These are phyloP conservation scores for Drosophila teissieri DNA, from an alignment of 1,140 invertebrate genomes.

Conservation along the genomic window DNA sequence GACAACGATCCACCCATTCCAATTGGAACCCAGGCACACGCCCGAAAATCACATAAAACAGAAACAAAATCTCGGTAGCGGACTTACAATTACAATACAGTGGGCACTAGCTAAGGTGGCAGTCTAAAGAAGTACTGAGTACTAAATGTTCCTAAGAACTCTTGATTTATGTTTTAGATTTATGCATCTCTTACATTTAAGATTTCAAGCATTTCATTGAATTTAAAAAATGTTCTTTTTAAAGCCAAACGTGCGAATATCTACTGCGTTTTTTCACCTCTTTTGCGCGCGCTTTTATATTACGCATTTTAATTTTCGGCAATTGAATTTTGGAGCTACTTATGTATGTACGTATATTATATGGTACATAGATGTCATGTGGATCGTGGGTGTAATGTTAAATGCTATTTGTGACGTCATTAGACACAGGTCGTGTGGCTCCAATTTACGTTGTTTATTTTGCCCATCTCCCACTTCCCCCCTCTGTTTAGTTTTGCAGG, in stretches of 20 bases:
- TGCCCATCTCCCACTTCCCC: neutral
- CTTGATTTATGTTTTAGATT: too few species aligned
- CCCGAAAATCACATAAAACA: conserved; percentile 19
- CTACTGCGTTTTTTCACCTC: conserved; percentile 1
- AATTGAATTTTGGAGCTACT: conserved; percentile 15
- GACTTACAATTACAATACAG: conserved; percentile 41
- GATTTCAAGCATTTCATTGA: too few species aligned
- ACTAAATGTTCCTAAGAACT: too few species aligned
- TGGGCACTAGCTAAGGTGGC: neutral
- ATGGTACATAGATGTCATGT: conserved; percentile 3
- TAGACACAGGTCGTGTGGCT: conserved; percentile 36
- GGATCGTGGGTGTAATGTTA: conserved; percentile 18
- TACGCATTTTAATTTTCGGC: conserved; percentile 39
- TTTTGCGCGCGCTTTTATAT: conserved; percentile 9
- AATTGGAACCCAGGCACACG: conserved; percentile 45
- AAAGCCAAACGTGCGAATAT: neutral
- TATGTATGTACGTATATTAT: neutral
- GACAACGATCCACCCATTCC: conserved; percentile 24
- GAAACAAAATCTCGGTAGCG: conserved; percentile 18
- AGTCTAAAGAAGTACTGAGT: neutral
- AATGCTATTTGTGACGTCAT: conserved; percentile 2
- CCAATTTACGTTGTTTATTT: conserved; percentile 4
- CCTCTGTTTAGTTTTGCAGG: neutral
- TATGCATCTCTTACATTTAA: neutral
- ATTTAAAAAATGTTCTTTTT: too few species aligned